phyloP scores from a whole-genome alignment of 2,113 vertebrate genomes.

The Erinaceus europaeus region DNA sequence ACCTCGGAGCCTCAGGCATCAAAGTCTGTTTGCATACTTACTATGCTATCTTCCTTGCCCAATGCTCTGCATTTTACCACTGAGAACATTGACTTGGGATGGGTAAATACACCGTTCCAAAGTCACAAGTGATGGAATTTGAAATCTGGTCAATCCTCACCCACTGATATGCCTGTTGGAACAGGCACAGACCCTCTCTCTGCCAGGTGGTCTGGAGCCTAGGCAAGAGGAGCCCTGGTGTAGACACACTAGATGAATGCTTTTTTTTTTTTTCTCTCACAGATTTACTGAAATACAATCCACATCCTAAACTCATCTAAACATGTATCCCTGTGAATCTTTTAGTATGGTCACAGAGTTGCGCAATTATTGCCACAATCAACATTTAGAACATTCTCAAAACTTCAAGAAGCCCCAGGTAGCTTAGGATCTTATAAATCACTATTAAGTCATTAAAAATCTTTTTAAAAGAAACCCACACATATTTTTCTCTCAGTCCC shows the following conservation, averaged over 20 bases:
- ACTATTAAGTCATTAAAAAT: no score
- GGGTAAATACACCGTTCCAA: constrained; percentile 48
- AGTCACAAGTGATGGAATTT: constrained; percentile 35
- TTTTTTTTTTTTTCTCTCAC: not conserved
- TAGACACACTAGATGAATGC: not conserved
- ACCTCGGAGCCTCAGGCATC: no score
- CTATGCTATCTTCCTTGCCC: no score
- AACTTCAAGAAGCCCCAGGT: not conserved
- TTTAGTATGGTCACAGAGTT: not conserved
- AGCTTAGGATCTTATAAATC: no score
- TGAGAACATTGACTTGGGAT: constrained; percentile 19
- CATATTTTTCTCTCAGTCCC: not conserved
- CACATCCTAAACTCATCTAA: not conserved
- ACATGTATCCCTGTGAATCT: not conserved
- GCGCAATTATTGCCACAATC: not conserved
- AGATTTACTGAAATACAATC: not conserved
- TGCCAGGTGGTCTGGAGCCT: not conserved
- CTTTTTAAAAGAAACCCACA: not conserved
- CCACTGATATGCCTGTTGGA: not conserved
- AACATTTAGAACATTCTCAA: not conserved
- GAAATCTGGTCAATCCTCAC: constrained; percentile 4
- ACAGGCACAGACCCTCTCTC: not conserved
- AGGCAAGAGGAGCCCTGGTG: not conserved
- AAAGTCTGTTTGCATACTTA: no score
- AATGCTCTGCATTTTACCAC: constrained; percentile 16